These are phyloP conservation scores for Mastigias papua DNA, from an alignment of 30 jellyfish, hydroid and myxozoan genomes.

Conservation along the genomic window DNA sequence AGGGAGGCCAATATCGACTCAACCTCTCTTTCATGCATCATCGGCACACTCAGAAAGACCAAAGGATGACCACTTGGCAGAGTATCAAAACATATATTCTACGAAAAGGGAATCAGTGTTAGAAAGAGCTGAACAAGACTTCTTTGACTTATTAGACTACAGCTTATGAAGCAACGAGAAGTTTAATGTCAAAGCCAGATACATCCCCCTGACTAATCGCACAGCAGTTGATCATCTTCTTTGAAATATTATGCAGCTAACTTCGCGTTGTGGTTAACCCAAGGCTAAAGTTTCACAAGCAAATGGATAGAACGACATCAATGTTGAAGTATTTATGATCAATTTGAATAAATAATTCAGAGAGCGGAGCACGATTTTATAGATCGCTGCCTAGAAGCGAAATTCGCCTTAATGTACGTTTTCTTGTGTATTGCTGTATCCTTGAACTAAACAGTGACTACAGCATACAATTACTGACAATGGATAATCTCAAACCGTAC, in stretches of 20 bases:
- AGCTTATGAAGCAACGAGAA: background rate
- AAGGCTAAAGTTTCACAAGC: constrained; percentile 60
- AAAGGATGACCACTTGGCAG: too few relatives aligned
- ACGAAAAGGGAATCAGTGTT: too few relatives aligned
- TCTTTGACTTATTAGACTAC: background rate
- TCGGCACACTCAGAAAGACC: too few relatives aligned
- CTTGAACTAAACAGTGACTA: constrained; percentile 2
- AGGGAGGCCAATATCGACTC: too few relatives aligned
- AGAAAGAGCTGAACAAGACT: background rate
- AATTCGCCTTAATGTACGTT: constrained; percentile 19
- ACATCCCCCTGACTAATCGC: constrained; percentile 43
- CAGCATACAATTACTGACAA: background rate
- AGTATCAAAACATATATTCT: too few relatives aligned
- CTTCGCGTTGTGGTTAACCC: constrained; percentile 70
- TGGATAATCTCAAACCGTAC: background rate
- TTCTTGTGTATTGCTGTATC: background rate
- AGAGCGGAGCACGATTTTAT: constrained; percentile 28
- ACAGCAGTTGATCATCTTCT: constrained; percentile 59
- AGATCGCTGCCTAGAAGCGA: constrained; percentile 52
- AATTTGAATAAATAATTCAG: constrained; percentile 28
- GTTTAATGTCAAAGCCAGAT: background rate
- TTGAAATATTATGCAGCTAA: constrained; percentile 51
- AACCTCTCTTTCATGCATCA: too few relatives aligned
- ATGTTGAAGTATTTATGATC: constrained; percentile 65
- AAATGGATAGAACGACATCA: constrained; percentile 62